Conservation (phyloP, 2,113 vertebrate species). For the Nyctibius bracteatus region DNA sequence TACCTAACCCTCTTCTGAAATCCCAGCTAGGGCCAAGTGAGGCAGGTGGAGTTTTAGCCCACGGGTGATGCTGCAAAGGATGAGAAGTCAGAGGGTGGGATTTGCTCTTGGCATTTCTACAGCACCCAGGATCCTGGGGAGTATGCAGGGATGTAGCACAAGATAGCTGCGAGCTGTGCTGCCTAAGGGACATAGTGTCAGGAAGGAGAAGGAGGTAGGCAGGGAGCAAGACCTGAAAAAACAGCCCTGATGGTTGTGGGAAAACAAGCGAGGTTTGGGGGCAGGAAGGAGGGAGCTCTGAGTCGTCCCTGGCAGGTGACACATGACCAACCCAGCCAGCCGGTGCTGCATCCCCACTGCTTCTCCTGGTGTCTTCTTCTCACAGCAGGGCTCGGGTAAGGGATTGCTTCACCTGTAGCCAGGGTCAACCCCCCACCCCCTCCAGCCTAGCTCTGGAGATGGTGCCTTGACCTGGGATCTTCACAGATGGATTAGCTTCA, state of each 20-base stretch:
- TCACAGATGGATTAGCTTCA: background rate
- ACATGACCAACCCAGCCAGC: accelerated
- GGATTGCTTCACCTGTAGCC: background rate
- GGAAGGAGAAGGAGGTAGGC: background rate
- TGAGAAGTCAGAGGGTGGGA: background rate
- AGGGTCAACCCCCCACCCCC: background rate
- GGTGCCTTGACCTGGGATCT: background rate
- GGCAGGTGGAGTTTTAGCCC: background rate
- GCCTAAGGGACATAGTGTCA: background rate
- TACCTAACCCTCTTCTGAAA: background rate
- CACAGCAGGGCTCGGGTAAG: background rate
- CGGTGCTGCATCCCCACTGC: accelerated
- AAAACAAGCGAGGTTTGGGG: background rate
- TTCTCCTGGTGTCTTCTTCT: background rate
- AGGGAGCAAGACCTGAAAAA: background rate
- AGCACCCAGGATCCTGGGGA: background rate
- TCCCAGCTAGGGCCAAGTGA: background rate
- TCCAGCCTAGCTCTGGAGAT: background rate
- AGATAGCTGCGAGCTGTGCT: background rate
- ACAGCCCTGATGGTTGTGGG: background rate
- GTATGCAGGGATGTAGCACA: background rate
- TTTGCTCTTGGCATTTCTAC: background rate
- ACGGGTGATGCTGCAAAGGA: background rate
- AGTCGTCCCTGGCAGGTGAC: background rate
- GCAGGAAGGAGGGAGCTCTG: background rate